Percentiles rank a stretch among this genome's conserved stretches.
Conservation (phyloP, 2,888 invertebrate genomes). For the Thereva nobilitata region DNA sequence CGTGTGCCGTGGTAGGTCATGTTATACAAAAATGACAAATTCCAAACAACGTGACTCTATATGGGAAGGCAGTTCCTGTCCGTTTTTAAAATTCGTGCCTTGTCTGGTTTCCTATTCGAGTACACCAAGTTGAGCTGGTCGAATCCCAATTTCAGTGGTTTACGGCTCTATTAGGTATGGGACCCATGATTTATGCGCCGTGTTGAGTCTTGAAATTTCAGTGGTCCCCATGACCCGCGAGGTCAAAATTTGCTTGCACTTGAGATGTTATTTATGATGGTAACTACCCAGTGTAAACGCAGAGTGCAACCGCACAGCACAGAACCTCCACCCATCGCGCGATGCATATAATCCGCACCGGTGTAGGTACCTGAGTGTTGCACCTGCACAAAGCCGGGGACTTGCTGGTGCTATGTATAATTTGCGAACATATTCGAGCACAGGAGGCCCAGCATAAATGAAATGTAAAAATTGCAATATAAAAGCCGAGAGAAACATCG, state of each 20-base stretch:
- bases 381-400: slow-evolving; percentile 11
- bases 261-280: neutral
- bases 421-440: slow-evolving; percentile 32
- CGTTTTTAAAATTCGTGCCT: slow-evolving; percentile 31
- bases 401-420: slow-evolving; percentile 20
- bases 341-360: slow-evolving; percentile 23
- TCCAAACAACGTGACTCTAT: slow-evolving; percentile 41
- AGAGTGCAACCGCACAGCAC: neutral
- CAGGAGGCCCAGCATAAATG: slow-evolving; percentile 8
- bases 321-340: slow-evolving; percentile 19
- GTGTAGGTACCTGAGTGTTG: slow-evolving; percentile 22
- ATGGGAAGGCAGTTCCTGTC: slow-evolving; percentile 21
- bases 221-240: slow-evolving; percentile 5
- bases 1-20: slow-evolving; percentile 37
- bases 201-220: slow-evolving; percentile 29
- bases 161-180: slow-evolving; percentile 33
- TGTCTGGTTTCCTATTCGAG: slow-evolving; percentile 1
- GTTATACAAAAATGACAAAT: slow-evolving; percentile 41
- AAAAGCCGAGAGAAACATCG: neutral
- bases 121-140: neutral
- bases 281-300: slow-evolving; percentile 20
- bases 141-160: slow-evolving; percentile 26
- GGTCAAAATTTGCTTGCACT: slow-evolving; percentile 12
- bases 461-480: neutral
- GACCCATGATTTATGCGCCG: slow-evolving; percentile 29